Percentiles rank a stretch among this genome's conserved stretches.
phyloP scores from a whole-genome alignment of 2,888 invertebrate species.

The Synergus japonicus region DNA sequence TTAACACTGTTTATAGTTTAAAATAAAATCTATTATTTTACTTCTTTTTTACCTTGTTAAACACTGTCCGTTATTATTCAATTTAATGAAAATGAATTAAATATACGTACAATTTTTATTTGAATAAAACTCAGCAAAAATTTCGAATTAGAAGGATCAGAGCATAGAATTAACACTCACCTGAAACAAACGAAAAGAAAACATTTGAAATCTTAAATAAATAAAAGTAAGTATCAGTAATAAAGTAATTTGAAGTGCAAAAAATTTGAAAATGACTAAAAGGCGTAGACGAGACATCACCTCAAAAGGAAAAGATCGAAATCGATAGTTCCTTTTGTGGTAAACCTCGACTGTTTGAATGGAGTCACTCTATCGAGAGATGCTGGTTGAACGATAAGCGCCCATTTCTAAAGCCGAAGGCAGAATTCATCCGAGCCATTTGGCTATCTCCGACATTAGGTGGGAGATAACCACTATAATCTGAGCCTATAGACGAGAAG shows the following conservation, averaged over 20 bases:
- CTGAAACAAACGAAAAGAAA: conserved; percentile 5
- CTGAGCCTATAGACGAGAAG: conserved; percentile 16
- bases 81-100: not conserved
- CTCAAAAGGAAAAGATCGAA: conserved; percentile 43
- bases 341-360: conserved; percentile 52
- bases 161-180: conserved; percentile 1
- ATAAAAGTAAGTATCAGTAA: not conserved
- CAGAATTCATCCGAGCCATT: conserved; percentile 66
- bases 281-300: not conserved
- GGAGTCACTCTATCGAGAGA: conserved; percentile 57
- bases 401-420: conserved; percentile 55
- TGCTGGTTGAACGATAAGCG: conserved; percentile 59
- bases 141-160: not conserved
- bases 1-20: no score
- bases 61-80: no score
- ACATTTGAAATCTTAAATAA: not conserved
- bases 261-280: not conserved
- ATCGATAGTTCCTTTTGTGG: conserved; percentile 58
- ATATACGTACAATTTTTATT: not conserved
- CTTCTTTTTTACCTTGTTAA: no score
- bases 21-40: not conserved
- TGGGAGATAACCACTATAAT: conserved; percentile 42
- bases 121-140: conserved; percentile 15
- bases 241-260: not conserved
- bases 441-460: conserved; percentile 65